Evolutionary conservation across 53 echinoderm and acorn worm species (phyloP).

Genomic region (Holothuria leucospilota): DNA sequence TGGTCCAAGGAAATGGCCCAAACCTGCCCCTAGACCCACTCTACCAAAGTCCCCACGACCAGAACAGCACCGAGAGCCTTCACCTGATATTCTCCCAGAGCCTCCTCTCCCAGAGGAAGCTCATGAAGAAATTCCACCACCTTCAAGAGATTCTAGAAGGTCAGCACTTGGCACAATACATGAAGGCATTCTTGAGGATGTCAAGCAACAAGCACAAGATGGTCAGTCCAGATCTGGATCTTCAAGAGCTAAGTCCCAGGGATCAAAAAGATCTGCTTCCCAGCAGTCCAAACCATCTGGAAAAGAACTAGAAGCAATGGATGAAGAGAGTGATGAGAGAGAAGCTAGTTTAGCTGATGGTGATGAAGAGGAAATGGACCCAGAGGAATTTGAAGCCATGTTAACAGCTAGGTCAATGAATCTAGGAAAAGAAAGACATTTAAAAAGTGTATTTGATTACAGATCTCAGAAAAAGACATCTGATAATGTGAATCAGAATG

Average conservation of each 20-base stretch:
- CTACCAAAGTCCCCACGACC: constrained; percentile 11
- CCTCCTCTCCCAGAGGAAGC: constrained; percentile 3
- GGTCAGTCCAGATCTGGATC: neutral
- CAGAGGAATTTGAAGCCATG: constrained; percentile 68
- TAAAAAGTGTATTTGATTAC: constrained; percentile 78
- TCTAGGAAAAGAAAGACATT: constrained; percentile 72
- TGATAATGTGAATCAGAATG: constrained; percentile 79
- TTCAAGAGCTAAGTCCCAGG: neutral
- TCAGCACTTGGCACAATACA: constrained; percentile 55
- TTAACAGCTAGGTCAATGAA: constrained; percentile 74
- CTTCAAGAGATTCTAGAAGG: constrained; percentile 46
- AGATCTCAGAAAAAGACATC: constrained; percentile 30
- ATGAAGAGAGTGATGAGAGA: constrained; percentile 51
- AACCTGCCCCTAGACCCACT: constrained; percentile 42
- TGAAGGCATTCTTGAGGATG: neutral
- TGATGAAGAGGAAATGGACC: constrained; percentile 38
- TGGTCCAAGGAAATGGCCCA: constrained; percentile 73
- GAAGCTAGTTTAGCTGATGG: neutral
- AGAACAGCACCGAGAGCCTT: neutral
- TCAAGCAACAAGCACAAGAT: neutral
- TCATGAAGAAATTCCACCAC: constrained; percentile 9
- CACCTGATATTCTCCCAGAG: neutral
- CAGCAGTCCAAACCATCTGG: constrained; percentile 35
- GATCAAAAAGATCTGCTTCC: neutral
- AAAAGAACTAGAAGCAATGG: constrained; percentile 14